A percentile compares a stretch with the other conserved stretches of the same genome.
Evolutionary conservation across 2,797 vertebrate genomes (phyloP).

Genomic region (Rhyacichthys aspro): DNA sequence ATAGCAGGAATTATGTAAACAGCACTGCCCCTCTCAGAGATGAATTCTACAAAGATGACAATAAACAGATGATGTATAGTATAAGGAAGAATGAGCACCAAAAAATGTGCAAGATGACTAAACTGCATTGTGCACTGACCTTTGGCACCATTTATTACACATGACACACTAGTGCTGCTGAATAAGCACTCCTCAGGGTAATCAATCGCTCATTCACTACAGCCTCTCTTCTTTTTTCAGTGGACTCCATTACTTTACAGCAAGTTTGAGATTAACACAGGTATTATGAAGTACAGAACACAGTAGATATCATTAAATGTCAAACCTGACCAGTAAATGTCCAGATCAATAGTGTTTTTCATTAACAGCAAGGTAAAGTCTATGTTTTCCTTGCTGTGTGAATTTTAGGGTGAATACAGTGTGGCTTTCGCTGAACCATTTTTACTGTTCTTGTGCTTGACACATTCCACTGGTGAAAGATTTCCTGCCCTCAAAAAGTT

Average conservation of each 20-base stretch:
- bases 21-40: no score
- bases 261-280: conserved; percentile 1
- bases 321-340: neutral
- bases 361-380: no score
- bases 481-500: conserved; percentile 78
- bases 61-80: neutral
- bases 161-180: conserved; percentile 16
- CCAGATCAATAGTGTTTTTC: no score
- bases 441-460: conserved; percentile 65
- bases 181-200: conserved; percentile 23
- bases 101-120: conserved; percentile 12
- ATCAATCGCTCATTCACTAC: conserved; percentile 25
- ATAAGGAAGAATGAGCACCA: neutral
- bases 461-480: conserved; percentile 79
- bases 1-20: no score
- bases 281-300: neutral
- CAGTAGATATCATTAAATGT: neutral
- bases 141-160: conserved; percentile 15
- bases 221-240: conserved; percentile 12
- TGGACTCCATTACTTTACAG: conserved; percentile 17
- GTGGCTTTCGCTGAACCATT: conserved; percentile 40
- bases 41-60: no score
- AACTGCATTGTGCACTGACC: conserved; percentile 24
- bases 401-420: conserved; percentile 21
- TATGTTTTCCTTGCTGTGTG: neutral